Base-by-base conservation (phyloP, 2,113 vertebrate genomes). In the Peromyscus polionotus region DNA sequence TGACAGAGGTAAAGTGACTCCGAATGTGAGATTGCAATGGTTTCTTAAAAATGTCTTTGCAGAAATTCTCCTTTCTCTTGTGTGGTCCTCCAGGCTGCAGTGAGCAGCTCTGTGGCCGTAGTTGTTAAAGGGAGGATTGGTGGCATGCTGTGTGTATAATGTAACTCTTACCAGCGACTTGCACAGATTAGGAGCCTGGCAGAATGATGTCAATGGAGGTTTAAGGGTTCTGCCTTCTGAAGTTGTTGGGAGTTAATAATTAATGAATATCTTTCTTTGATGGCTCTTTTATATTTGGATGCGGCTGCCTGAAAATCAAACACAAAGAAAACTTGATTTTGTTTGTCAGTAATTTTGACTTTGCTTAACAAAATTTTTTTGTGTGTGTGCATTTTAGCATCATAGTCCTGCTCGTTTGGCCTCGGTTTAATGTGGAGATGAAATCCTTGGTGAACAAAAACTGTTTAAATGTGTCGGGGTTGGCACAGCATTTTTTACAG, bases 211-310 rank as follows among this genome's bases (percentile, higher is more conserved):
- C 99, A 99, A 94, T 97, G 98, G 97, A 98, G 98, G 97, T 98
- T 98, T 98, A 98, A 98, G 98, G 98, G 97, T 97, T 96, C 90
- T 45, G 98, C 98, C 98, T 98, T 99, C 98, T 99, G 98, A 98
- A 98, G 99, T 98, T 98, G 97, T 97, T 98, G 96, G 45, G 97
- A 99, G 98, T 99, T 99, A 98, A 99, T 99, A 98, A 99, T 99
- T 99, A 99, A 99, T 99, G 98, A 97, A 88, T 98, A 98, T 97
- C 98, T 98, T 97, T 98, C 98, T 99, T 98, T 98, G 98, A 99
- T 98, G 98, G 97, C 63, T 98, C 98, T 98, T 99, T 99, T 98
- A 98, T 98, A 98, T 98, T 98, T 98, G 95, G 98, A 98, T 98
- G 97, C 98, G 98, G 98, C 98, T 98, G 98, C 97, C 98, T 98